Base-by-base conservation (phyloP, 2,797 vertebrate species). In the Sylvilagus floridanus region DNA sequence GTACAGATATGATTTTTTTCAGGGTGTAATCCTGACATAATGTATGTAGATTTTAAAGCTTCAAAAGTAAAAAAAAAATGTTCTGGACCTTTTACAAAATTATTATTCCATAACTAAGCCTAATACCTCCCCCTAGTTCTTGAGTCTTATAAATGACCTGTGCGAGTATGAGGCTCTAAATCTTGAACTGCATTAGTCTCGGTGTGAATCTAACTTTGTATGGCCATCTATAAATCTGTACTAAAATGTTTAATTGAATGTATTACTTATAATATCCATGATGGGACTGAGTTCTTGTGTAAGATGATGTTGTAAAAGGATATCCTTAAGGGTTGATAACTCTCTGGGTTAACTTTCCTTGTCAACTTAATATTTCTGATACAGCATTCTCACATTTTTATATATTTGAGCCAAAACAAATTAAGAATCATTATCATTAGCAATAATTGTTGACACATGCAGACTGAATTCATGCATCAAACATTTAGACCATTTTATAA, bases 171-270 rank as follows among this genome's bases (percentile, higher is more conserved):
- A 54, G 28, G 7, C 16, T 77, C 35, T 32, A 52, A 37, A 12
- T 30, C 21, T n/a, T 54, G 37, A 60, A 2, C 7, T 69, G 2
- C 22, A 13, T 28, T 54, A 72, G n/a, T 50, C 71, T 68, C 77
- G 4, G 22, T 75, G 65, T 42, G 81, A 86, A 76, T 77, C 47
- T 4, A 9, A 32, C 26, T 83, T 76, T 86, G 16, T 30, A n/a
- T 21, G 37, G 50, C 7, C 42, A 57, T 12, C 2, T 24, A 35
- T 82, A 50, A n/a, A 69, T 83, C n/a, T 81, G 26, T 35, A 19
- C 19, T 52, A 28, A 92, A 69, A 32, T 77, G 28, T 86, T 95
- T 91, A 73, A 86, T 77, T 94, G 62, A 79, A 60, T 79, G 69
- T 71, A 30, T 79, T 86, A 83, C 54, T 72, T 32, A 62, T 54